phyloP scores from a whole-genome alignment of 2,888 invertebrate genomes.

The Rotaria magnacalcarata region DNA sequence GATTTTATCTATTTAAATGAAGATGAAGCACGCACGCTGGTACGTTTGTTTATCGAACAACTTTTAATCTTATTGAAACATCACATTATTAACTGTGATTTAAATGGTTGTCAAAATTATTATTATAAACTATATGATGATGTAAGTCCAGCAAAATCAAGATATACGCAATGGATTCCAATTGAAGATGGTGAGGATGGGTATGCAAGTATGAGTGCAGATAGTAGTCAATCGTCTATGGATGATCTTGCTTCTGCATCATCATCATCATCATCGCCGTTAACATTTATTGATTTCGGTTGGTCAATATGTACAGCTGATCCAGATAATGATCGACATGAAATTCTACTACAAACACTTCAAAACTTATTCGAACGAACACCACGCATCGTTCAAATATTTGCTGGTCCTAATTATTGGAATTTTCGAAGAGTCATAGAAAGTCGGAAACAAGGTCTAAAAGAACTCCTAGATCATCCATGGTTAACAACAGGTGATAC shows the following conservation, averaged over 20 bases:
- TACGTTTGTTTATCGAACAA: background rate
- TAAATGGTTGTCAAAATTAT: constrained; percentile 28
- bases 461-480: background rate
- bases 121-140: background rate
- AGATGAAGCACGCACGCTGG: background rate
- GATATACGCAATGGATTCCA: background rate
- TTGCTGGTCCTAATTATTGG: background rate
- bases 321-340: background rate
- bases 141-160: background rate
- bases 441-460: background rate
- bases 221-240: background rate
- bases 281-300: constrained; percentile 26
- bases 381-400: background rate
- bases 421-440: background rate
- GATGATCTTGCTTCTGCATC: background rate
- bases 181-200: constrained; percentile 9
- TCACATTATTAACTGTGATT: constrained; percentile 24
- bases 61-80: background rate
- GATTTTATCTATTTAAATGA: constrained; percentile 18
- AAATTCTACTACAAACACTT: background rate
- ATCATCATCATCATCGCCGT: background rate
- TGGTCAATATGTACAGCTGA: constrained; percentile 11
- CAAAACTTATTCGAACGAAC: constrained; percentile 7
- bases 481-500: background rate
- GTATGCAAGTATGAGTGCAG: background rate